Evolutionary conservation across 2,113 vertebrate genomes (phyloP).

Genomic region (Girardinichthys multiradiatus): DNA sequence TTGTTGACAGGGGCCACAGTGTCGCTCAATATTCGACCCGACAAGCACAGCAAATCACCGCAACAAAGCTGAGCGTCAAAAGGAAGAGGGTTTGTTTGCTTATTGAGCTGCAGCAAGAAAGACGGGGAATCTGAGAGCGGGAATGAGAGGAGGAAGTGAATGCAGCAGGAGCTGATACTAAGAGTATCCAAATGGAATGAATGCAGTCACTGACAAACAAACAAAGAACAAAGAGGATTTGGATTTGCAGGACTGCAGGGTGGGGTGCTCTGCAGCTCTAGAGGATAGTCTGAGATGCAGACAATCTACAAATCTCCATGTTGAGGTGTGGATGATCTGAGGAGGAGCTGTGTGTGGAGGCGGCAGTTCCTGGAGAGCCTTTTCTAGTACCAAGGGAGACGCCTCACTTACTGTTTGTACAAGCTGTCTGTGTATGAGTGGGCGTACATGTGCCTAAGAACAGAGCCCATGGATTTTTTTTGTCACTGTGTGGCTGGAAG

Average conservation of each 20-base stretch:
- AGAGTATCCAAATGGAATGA: conserved; percentile 13
- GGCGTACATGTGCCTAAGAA: conserved; percentile 53
- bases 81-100: conserved; percentile 73
- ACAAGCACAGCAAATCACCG: conserved; percentile 75
- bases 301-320: conserved; percentile 28
- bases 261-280: conserved; percentile 3
- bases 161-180: background rate
- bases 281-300: conserved; percentile 28
- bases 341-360: conserved; percentile 40
- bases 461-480: conserved; percentile 44
- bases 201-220: conserved; percentile 10
- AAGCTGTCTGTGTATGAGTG: conserved; percentile 48
- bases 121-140: conserved; percentile 22
- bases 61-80: conserved; percentile 54
- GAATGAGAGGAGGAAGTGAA: background rate
- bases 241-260: conserved; percentile 13
- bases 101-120: conserved; percentile 56
- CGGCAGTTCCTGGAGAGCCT: conserved; percentile 49
- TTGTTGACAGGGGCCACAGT: conserved; percentile 66
- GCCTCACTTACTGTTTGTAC: conserved; percentile 48
- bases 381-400: conserved; percentile 46
- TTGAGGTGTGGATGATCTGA: conserved; percentile 50
- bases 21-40: conserved; percentile 72
- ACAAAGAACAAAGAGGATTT: conserved; percentile 46
- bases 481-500: conserved; percentile 31